Evolutionary conservation across 2,113 vertebrate genomes (phyloP), one percentile per base, ranked within the genome.

Genomic region (Phaetusa simplex): DNA sequence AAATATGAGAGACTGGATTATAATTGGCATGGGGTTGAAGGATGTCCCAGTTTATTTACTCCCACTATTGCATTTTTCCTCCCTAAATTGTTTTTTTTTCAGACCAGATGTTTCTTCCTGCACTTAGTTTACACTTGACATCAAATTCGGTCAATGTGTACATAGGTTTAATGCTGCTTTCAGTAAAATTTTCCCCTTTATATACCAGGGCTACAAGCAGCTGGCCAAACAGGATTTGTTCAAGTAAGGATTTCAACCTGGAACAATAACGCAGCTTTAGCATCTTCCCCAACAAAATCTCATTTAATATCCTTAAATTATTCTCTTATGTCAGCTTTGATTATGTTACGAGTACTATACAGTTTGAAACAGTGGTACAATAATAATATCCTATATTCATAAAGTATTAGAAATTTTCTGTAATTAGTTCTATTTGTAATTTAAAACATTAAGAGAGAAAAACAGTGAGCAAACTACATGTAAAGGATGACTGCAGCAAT

Each of bases 391-490:
- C 21, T 61, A 32, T 36, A 50, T 61, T 94, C 80, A 76, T 82
- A 82, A 89, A 69, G 6, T 92, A 95, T 96, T 86, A 90, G n/a
- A 71, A 49, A 12, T 77, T 90, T 59, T 47, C 24, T 49, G 8
- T 30, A 87, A 90, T 94, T 81, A 80, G 69, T 32, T 95, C 22
- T 82, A 80, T 94, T 94, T 92, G 74, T 81, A 82, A 89, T 95
- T 94, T 95, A 94, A 94, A 97, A 96, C 84, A 95, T 56, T 77
- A 95, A 97, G 43, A 96, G 59, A 93, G 91, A 97, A 95, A 93
- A 64, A 27, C 42, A 52, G 84, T 77, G 71, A 91, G 76, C 49
- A 91, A 93, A 93, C 78, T 97, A 36, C 36, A 58, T 50, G 79
- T 84, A 95, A 94, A 91, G 88, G 77, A 94, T 97, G 91, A 94